These are phyloP conservation scores for Coenobita brevimanus DNA, from an alignment of 1,140 invertebrate species.

Conservation along the genomic window DNA sequence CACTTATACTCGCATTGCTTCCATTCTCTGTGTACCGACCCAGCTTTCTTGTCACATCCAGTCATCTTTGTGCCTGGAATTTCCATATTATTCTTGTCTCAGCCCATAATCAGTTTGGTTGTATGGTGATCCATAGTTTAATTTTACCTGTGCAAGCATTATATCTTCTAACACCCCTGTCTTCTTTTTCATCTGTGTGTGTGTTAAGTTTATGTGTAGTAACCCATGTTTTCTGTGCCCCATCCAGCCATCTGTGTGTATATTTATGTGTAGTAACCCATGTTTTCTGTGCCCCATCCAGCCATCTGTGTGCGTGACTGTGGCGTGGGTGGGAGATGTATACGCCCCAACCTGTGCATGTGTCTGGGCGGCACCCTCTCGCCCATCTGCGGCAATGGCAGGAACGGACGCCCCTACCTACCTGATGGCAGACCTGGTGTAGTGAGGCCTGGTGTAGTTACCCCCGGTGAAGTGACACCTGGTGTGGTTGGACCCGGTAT, in stretches of 20 bases:
- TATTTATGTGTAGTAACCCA: background rate
- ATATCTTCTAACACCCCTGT: too few relatives aligned
- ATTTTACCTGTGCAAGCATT: too few relatives aligned
- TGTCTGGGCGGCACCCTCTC: slow-evolving; percentile 78
- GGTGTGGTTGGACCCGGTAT: background rate
- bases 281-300: slow-evolving; percentile 74
- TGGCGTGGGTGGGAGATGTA: slow-evolving; percentile 81
- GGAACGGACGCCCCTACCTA: background rate
- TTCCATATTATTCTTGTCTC: too few relatives aligned
- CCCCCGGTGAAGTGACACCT: background rate
- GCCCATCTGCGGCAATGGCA: slow-evolving; percentile 68
- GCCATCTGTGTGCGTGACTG: slow-evolving; percentile 86
- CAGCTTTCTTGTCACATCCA: too few relatives aligned
- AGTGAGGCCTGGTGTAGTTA: background rate
- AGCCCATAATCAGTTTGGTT: too few relatives aligned
- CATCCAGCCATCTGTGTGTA: too few relatives aligned
- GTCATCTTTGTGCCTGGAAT: too few relatives aligned
- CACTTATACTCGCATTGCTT: too few relatives aligned
- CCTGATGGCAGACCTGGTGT: slow-evolving; percentile 28
- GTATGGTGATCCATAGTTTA: too few relatives aligned
- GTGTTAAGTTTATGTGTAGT: background rate
- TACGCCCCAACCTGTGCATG: slow-evolving; percentile 87
- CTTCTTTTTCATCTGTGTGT: too few relatives aligned
- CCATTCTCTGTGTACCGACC: too few relatives aligned
- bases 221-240: too few relatives aligned